Base-by-base conservation (phyloP, 1,140 invertebrate species). In the Drosophila guanche region DNA sequence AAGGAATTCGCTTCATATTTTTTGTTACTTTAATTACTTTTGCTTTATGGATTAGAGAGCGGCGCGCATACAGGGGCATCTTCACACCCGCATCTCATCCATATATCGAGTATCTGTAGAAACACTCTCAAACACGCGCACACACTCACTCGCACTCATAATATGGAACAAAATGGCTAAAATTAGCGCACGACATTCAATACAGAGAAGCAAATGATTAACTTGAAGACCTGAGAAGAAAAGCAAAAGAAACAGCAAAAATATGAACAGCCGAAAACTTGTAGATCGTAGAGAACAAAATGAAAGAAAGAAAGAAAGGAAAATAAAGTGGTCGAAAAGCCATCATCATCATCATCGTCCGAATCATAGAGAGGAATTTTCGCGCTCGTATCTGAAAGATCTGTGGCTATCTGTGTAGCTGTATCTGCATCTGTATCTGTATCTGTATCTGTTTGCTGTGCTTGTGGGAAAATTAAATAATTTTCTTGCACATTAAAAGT, bases 111-210 rank as follows among this genome's bases (percentile, higher is more conserved):
- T 37, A 37, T 37, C 33, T 37, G 3, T 37, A 37, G 33, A 20
- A 20, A 4, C 74, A 70, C 40, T 22, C 58, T 25, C 48, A 59
- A 40, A 16, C 20, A 12, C 33, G 51, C 41, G 29, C 52, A 43
- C 46, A 25, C n/a, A 59, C 57, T 40, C 67, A 56, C 56, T 61
- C 61, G 16, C 52, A 50, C 70, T 52, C 47, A 84, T 69, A 76
- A 79, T 76, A 88, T 88, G 83, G 83, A 88, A 88, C 83, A 88
- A 88, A 88, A 83, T 81, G 83, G 83, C 86, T 90, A 90, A 90
- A 88, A 90, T 90, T 90, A 90, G 86, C 86, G 83, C 83, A 83
- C 86, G 86, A 90, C 86, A 90, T 90, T 90, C 86, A 90, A 90
- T 90, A 90, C 86, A 90, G 72, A 68, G 65, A 90, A 79, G 80